Evolutionary conservation across 1,140 invertebrate species (phyloP).

Genomic region (Leucophenga varia): DNA sequence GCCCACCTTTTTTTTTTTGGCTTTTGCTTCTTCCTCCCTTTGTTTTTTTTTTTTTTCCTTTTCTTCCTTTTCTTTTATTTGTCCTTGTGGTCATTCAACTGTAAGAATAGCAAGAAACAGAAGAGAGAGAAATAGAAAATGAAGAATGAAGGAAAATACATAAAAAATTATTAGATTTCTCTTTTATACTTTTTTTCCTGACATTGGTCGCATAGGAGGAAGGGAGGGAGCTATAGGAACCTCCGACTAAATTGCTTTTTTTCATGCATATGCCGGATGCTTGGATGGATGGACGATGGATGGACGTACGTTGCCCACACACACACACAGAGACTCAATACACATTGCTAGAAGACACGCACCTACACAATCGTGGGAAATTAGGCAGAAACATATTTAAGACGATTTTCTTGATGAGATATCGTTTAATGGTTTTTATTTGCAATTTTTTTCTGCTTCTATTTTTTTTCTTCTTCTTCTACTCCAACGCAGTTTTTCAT

Average conservation of each 20-base stretch:
- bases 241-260: slow-evolving; percentile 30
- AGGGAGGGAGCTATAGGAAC: too few relatives aligned
- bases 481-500: too few relatives aligned
- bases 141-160: slow-evolving; percentile 13
- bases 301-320: slow-evolving; percentile 15
- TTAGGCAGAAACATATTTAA: slow-evolving; percentile 48
- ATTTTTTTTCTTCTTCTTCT: too few relatives aligned
- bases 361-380: slow-evolving; percentile 29
- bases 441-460: neutral
- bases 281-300: too few relatives aligned
- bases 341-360: slow-evolving; percentile 4
- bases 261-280: slow-evolving; percentile 32
- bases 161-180: slow-evolving; percentile 41
- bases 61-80: slow-evolving; percentile 4
- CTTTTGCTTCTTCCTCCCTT: slow-evolving; percentile 12
- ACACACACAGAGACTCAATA: neutral
- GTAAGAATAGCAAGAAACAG: slow-evolving; percentile 23
- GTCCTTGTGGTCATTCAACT: slow-evolving; percentile 40
- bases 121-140: slow-evolving; percentile 11
- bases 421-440: slow-evolving; percentile 30
- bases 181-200: slow-evolving; percentile 10
- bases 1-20: neutral
- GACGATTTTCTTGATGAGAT: slow-evolving; percentile 41
- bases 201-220: slow-evolving; percentile 2
- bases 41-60: slow-evolving; percentile 11